These are phyloP conservation scores for Cryptoprocta ferox DNA, from an alignment of 2,797 vertebrate genomes.

Conservation along the genomic window DNA sequence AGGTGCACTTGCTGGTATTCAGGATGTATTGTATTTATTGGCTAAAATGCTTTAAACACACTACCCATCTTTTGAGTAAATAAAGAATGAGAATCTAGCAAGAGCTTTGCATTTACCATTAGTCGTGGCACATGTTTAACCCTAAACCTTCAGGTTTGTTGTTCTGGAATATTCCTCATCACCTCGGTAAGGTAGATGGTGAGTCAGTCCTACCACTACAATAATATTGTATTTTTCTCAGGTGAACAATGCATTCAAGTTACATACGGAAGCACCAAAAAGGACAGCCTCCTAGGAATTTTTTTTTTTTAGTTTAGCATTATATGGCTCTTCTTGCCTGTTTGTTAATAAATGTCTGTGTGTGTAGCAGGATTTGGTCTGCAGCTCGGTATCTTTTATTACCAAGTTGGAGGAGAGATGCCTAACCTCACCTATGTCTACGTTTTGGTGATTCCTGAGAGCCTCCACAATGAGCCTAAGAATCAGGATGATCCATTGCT, in stretches of 20 bases:
- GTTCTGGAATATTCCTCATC: conserved; percentile 8
- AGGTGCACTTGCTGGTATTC: not conserved
- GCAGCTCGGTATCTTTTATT: not conserved
- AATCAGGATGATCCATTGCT: not conserved
- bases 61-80: conserved; percentile 21
- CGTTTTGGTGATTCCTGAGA: conserved; percentile 3
- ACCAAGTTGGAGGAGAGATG: conserved; percentile 14
- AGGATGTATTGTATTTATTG: not conserved
- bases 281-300: not conserved
- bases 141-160: not conserved
- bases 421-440: not conserved
- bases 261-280: not conserved
- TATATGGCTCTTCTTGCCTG: not conserved
- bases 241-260: not conserved
- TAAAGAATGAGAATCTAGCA: not conserved
- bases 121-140: not conserved
- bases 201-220: not conserved
- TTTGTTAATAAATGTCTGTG: not conserved
- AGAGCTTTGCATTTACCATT: not conserved
- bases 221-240: conserved; percentile 31
- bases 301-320: conserved; percentile 35
- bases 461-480: not conserved
- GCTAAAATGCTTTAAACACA: conserved; percentile 34
- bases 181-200: not conserved
- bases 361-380: not conserved